Base-by-base conservation (phyloP, 64 coral and sea anemone species). In the Catalaphyllia jardinei region DNA sequence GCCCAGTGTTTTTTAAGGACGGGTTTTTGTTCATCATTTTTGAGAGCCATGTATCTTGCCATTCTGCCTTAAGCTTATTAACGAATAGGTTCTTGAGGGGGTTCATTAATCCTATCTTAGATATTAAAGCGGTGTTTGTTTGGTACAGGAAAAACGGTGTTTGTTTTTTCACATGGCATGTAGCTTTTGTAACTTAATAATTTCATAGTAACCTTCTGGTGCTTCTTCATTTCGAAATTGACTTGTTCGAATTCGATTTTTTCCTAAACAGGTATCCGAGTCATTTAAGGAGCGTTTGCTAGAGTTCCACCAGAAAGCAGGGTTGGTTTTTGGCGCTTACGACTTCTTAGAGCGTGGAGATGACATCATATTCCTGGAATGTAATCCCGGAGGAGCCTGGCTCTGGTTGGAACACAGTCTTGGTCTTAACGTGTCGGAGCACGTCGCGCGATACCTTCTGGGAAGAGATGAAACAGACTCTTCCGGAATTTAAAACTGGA, bases 341-440 rank as follows among this genome's bases (percentile, higher is more conserved):
- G 77, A 90, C 55, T 79, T 90, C 18, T 80, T 90, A 61, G 78
- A 80, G 65, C 50, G 52, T 1, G 78, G 54, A 13, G 29, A 72
- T 60, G 75, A 90, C 25, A 38, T 90, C 46, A 73, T 90, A 71
- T 90, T 90, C 51, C 88, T 90, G 39, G 88, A 90, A 30, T 90
- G 88, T 42, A 79, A 90, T 82, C 65, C 88, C 11, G 63, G 65
- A n/a, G 88, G 88, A 35, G 62, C 77, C 35, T 90, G 88, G 88
- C 88, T 90, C 50, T 79, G 62, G 78, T 79, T 90, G 20, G 88
- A 90, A 51, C 10, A 82, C 4, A 25, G 27, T 39, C 42, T 81
- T 38, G 76, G 28, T 72, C 38, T 80, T 25, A 71, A 51, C 4
- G 52, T 81, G 28, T 80, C 77, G 1, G 65, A 81, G 13, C 76